A percentile compares a stretch with the other conserved stretches of the same genome.
Evolutionary conservation across 2,888 invertebrate genomes (phyloP).

Genomic region (Unio pictorum): DNA sequence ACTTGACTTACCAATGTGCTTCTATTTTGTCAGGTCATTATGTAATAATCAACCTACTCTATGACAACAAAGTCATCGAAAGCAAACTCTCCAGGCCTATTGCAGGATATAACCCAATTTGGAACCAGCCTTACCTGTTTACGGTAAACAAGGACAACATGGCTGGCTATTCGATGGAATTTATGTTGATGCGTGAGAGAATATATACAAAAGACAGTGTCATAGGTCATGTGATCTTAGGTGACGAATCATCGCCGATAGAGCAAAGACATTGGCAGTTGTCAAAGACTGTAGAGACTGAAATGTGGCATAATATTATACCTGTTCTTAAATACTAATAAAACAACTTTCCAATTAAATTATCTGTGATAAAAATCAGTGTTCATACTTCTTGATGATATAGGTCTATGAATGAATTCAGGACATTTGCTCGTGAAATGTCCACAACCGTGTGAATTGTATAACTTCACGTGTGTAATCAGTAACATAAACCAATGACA

Average conservation of each 20-base stretch:
- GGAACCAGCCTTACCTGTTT: constrained; percentile 64
- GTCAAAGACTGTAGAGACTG: constrained; percentile 44
- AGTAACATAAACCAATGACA: too few species aligned
- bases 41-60: constrained; percentile 48
- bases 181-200: constrained; percentile 52
- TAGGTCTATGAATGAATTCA: too few species aligned
- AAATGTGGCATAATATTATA: constrained; percentile 57
- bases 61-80: constrained; percentile 31
- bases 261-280: constrained; percentile 55
- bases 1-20: neutral
- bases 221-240: constrained; percentile 58
- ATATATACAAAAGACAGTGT: constrained; percentile 52
- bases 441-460: too few species aligned
- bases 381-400: too few species aligned
- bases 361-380: too few species aligned
- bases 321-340: constrained; percentile 40
- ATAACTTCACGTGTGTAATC: too few species aligned
- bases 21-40: constrained; percentile 47
- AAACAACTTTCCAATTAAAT: neutral
- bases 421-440: too few species aligned
- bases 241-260: constrained; percentile 37
- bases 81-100: constrained; percentile 43
- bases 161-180: constrained; percentile 46
- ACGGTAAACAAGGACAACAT: constrained; percentile 35
- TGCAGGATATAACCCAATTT: constrained; percentile 50